These are phyloP conservation scores for Solenopsis invicta DNA, from an alignment of 1,140 invertebrate genomes.

Conservation along the genomic window DNA sequence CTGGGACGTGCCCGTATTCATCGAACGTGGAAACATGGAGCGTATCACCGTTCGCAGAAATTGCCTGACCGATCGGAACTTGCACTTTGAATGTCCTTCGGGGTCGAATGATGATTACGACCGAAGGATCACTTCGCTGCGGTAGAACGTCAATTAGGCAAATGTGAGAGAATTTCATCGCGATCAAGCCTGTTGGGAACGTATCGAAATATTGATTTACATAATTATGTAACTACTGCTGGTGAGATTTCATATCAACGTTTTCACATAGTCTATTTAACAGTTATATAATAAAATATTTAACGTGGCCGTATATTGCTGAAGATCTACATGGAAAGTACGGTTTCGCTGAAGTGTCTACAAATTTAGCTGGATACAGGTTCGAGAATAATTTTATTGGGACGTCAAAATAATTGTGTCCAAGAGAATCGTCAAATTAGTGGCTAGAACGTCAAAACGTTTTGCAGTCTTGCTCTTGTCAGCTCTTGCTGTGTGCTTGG, in stretches of 20 bases:
- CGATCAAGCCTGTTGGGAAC: conserved; percentile 31
- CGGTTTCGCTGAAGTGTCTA: too few relatives aligned
- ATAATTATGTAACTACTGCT: conserved; percentile 17
- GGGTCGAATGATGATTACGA: conserved; percentile 60
- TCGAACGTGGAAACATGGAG: conserved; percentile 36
- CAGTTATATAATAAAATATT: neutral
- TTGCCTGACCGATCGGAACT: conserved; percentile 57
- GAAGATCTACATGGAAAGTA: neutral
- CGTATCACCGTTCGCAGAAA: conserved; percentile 47
- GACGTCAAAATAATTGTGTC: too few relatives aligned
- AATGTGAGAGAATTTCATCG: conserved; percentile 55
- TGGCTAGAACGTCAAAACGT: too few relatives aligned
- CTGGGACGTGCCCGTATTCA: conserved; percentile 38
- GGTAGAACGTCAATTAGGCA: conserved; percentile 56
- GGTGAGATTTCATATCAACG: neutral
- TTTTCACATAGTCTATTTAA: neutral
- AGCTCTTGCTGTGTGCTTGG: too few relatives aligned
- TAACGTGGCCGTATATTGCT: neutral
- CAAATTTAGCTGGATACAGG: too few relatives aligned
- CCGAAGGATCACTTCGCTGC: conserved; percentile 37
- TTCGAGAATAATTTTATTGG: too few relatives aligned
- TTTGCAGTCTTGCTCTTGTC: too few relatives aligned
- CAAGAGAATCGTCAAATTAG: too few relatives aligned
- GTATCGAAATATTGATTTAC: conserved; percentile 29
- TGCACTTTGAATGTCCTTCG: conserved; percentile 65